phyloP scores from a whole-genome alignment of 2,113 vertebrate genomes.

The Prietella phreatophila region DNA sequence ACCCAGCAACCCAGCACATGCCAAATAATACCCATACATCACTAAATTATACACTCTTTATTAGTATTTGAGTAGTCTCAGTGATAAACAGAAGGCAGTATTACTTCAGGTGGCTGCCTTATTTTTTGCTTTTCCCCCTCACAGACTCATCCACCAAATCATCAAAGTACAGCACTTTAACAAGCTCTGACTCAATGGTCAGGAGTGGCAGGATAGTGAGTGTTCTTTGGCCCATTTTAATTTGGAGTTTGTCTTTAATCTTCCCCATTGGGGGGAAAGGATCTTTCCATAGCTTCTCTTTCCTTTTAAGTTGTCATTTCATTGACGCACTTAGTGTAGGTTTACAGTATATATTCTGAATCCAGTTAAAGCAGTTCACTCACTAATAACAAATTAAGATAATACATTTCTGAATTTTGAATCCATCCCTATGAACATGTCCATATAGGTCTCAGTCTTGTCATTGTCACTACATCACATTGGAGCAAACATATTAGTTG shows the following conservation, averaged over 20 bases:
- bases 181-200: background rate
- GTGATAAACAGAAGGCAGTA: background rate
- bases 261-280: background rate
- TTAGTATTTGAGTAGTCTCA: background rate
- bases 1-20: background rate
- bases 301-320: conserved; percentile 11
- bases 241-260: background rate
- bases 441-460: background rate
- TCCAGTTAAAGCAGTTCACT: background rate
- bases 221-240: background rate
- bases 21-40: background rate
- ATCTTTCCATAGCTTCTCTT: background rate
- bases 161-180: background rate
- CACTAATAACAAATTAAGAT: background rate
- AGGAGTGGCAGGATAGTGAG: background rate
- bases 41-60: background rate
- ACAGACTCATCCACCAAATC: background rate
- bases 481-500: background rate
- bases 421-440: background rate
- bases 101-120: background rate
- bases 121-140: background rate
- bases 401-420: background rate
- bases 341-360: background rate
- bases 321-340: background rate
- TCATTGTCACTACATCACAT: background rate